Base-by-base conservation (phyloP, 64 coral and sea anemone species). In the Stylophora pistillata region DNA sequence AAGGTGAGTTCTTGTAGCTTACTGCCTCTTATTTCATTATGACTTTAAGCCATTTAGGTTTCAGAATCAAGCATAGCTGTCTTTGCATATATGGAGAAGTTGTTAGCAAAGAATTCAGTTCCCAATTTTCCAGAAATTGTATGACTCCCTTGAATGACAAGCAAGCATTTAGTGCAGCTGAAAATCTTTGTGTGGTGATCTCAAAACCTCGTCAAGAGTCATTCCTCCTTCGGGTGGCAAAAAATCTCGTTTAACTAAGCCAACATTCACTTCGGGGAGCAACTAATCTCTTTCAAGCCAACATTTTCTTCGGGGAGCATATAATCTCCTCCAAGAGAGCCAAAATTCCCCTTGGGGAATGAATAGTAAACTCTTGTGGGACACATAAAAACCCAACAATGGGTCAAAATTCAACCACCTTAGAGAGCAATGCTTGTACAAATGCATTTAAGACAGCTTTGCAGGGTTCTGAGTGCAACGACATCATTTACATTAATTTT, bases 191-290 rank as follows among this genome's bases (percentile, higher is more conserved):
- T 81, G 18, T 21, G 55, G 78, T 56, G 23, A 81, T 13, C 78
- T 18, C 27, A 60, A 14, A 81, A 56, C 5, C 27, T 81, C 78
- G 9, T 81, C 15, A 81, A 81, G 55, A 60, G 55, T 60, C 15
- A 81, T 5, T 29, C 61, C 30, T 27, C 53, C 78, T 81, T 81
- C 55, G 78, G 78, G 78, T 15, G 61, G 56, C 78, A 15, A 62
- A 81, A 29, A 61, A 57, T 81, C 78, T 61, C 57, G 57, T 81
- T 81, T 56, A 81, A 81, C 54, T 21, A 31, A 81, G 55, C 55
- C 78, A 81, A 59, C 20, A 58, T 81, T 81, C 78, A 53, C 78
- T 81, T 60, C 52, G 57, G 78, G 78, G 78, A 81, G 55, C 78
- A 58, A 81, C 10, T 27, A 78, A 55, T 78, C 53, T 81, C 78